phyloP scores from a whole-genome alignment of 2,113 vertebrate genomes.

The Ivindomyrus marchei region DNA sequence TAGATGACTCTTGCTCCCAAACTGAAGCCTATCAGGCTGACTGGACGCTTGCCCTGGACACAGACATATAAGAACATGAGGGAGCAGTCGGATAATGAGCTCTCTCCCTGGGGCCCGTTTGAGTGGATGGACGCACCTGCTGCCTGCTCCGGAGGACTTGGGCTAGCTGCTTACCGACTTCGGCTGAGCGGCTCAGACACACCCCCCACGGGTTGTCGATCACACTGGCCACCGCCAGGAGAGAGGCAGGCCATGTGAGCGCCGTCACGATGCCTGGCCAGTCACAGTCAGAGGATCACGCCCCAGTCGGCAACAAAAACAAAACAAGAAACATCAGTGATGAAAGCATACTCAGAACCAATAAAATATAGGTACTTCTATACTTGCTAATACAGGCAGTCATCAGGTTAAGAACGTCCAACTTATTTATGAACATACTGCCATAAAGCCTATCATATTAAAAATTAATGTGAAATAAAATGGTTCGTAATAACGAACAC shows the following conservation, averaged over 20 bases:
- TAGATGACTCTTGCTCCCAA: constrained; percentile 95
- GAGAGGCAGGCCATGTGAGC: constrained; percentile 81
- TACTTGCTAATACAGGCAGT: neutral
- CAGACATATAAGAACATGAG: constrained; percentile 13
- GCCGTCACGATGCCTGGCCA: constrained; percentile 80
- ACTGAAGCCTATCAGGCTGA: constrained; percentile 91
- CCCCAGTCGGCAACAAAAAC: neutral
- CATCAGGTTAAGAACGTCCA: neutral
- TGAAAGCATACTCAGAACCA: neutral
- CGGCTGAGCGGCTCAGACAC: constrained; percentile 83
- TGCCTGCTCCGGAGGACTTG: constrained; percentile 79
- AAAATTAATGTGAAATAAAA: neutral
- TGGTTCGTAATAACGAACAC: neutral
- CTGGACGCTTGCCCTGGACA: constrained; percentile 80
- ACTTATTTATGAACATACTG: neutral
- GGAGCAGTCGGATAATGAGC: neutral
- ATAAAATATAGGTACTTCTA: neutral
- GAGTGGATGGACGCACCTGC: constrained; percentile 64
- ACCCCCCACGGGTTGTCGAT: constrained; percentile 97
- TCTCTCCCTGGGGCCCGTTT: neutral
- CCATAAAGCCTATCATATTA: neutral
- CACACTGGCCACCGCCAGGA: constrained; percentile 77
- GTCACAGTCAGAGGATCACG: neutral
- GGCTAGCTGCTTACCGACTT: constrained; percentile 90
- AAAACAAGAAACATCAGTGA: neutral